A percentile compares a stretch with the other conserved stretches of the same genome.
phyloP scores from a whole-genome alignment of 2,888 invertebrate species.

The Caenorhabditis drosophilae region DNA sequence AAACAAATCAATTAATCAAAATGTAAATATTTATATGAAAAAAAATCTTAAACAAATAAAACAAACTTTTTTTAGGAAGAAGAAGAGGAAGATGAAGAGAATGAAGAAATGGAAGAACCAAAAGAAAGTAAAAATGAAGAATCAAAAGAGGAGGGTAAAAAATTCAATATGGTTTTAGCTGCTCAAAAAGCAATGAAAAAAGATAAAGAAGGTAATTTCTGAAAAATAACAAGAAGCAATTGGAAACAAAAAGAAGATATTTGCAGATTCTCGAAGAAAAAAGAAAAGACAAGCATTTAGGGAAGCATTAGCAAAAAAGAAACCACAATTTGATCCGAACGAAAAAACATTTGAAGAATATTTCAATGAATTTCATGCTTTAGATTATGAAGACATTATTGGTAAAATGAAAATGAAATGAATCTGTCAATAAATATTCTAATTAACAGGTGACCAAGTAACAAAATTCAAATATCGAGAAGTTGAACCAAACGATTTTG shows the following conservation, averaged over 20 bases:
- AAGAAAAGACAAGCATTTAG: constrained; percentile 76
- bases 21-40: not conserved
- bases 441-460: constrained; percentile 78
- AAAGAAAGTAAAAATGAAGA: constrained; percentile 23
- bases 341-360: constrained; percentile 83
- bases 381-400: constrained; percentile 94
- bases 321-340: constrained; percentile 84
- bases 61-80: constrained; percentile 5
- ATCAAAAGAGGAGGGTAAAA: constrained; percentile 19
- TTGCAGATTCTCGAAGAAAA: constrained; percentile 49
- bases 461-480: constrained; percentile 89
- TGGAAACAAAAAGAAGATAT: not conserved
- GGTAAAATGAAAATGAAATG: too few relatives aligned
- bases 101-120: constrained; percentile 20
- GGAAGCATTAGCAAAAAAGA: constrained; percentile 78
- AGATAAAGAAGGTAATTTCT: constrained; percentile 24
- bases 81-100: constrained; percentile 22
- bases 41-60: not conserved
- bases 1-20: constrained; percentile 1
- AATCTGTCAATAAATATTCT: too few relatives aligned
- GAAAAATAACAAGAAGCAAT: not conserved
- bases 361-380: constrained; percentile 89
- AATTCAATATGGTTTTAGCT: constrained; percentile 35
- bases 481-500: constrained; percentile 86
- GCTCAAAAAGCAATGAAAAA: constrained; percentile 35